Percentiles rank a stretch among this genome's conserved stretches.
Conservation (phyloP, 2,888 invertebrate genomes). For the Nematopogon swammerdamellus region DNA sequence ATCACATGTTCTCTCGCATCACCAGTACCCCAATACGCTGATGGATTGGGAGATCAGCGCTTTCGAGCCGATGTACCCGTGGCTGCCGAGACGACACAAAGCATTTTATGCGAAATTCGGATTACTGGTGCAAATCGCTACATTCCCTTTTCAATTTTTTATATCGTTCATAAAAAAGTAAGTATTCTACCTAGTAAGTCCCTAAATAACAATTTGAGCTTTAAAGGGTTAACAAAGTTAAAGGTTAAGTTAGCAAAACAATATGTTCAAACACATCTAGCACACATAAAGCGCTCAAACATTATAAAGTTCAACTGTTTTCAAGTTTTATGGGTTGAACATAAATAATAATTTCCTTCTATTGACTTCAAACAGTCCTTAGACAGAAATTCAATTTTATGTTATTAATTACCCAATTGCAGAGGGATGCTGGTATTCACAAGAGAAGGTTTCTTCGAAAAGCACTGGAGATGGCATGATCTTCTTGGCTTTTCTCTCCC, state of each 20-base stretch:
- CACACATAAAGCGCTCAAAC: no score
- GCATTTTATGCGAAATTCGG: conserved; percentile 40
- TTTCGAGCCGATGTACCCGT: conserved; percentile 67
- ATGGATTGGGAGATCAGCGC: conserved; percentile 70
- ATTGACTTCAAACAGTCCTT: no score
- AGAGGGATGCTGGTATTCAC: conserved; percentile 24
- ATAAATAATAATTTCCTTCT: no score
- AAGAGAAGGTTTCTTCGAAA: conserved; percentile 23
- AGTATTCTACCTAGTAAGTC: conserved; percentile 7
- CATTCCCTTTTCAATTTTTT: conserved; percentile 36
- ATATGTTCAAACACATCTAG: conserved; percentile 4
- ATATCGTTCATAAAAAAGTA: conserved; percentile 40
- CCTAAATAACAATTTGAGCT: background rate
- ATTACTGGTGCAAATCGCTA: conserved; percentile 37
- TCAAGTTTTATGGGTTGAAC: no score
- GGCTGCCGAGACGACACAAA: conserved; percentile 61
- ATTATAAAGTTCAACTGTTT: no score
- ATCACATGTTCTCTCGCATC: conserved; percentile 76
- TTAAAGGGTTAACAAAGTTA: background rate
- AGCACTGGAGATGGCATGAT: conserved; percentile 35
- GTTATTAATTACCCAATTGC: no score
- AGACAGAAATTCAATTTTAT: no score
- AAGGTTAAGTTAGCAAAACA: background rate
- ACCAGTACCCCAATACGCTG: conserved; percentile 73
- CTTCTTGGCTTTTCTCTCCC: conserved; percentile 33